Evolutionary conservation across 2,797 vertebrate genomes (phyloP), one percentile per base, ranked within the genome.

Genomic region (Spheniscus humboldti): DNA sequence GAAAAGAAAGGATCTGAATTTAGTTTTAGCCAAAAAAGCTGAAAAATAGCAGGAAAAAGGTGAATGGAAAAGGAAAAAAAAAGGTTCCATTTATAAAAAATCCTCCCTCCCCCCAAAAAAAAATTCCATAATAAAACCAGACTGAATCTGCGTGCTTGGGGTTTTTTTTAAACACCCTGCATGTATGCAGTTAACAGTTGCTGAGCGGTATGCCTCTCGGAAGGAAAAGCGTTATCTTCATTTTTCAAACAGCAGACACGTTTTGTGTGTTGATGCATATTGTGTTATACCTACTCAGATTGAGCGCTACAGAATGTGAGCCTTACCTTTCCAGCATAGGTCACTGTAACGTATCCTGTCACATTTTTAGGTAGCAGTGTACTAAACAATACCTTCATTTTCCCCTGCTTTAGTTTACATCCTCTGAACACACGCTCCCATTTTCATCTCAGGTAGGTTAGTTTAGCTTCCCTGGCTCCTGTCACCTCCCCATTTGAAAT

Each of bases 1-100:
- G 68, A 91, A 92, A 95, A 91, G 67, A 94, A 90, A 92, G 68
- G 22, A 80, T 74, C 35, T 67, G 48, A 80, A 86, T 79, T 74
- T 80, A 4, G 4, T 23, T 77, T 73, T 20, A 19, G 48, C 41
- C 22, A 77, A 93, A 85, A 68, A 28, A 8, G 10, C 43, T 55
- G 22, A 48, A 91, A 93, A 94, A 83, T n/a, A 76, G 19, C 35
- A 88, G 56, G 41, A 67, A 93, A 92, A 91, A 37, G 5, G 18
- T 79, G 75, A 92, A 80, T 64, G 41, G 25, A 91, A 91, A 84
- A 66, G 28, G 6, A 27, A 12, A 52, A 64, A 84, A 59, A 43
- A 45, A 24, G 0, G 53, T 20, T 77, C 19, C 0, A n/a, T 66
- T 84, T 76, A 48, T 74, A 31, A 93, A 91, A 88, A 31, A 22